Conservation (phyloP, 2,797 vertebrate species). For the Hyperoplus immaculatus region DNA sequence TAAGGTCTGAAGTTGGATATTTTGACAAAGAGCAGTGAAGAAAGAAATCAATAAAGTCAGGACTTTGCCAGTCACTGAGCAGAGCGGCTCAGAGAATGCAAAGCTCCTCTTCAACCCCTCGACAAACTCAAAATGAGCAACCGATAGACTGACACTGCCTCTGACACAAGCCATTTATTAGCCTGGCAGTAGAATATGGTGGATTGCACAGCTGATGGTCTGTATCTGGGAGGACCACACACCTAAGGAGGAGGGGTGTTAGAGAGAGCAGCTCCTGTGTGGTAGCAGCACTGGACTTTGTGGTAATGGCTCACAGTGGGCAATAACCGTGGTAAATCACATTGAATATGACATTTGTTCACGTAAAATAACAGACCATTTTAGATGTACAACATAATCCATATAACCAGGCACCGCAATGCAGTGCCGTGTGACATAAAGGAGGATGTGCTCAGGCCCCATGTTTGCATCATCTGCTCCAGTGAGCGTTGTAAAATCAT, state of each 20-base stretch:
- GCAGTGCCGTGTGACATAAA: constrained; percentile 30
- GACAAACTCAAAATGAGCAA: constrained; percentile 95
- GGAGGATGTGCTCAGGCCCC: constrained; percentile 27
- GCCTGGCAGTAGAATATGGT: constrained; percentile 86
- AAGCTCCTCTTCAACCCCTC: constrained; percentile 87
- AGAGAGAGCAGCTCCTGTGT: constrained; percentile 25
- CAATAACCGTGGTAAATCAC: constrained; percentile 3
- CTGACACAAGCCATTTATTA: constrained; percentile 96
- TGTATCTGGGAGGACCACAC: constrained; percentile 89
- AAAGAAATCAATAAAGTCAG: constrained; percentile 98
- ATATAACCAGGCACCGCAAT: constrained; percentile 24
- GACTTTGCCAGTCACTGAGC: constrained; percentile 87
- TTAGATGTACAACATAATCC: constrained; percentile 44
- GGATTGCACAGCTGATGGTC: constrained; percentile 86
- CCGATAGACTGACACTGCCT: constrained; percentile 92
- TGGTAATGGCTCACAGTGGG: constrained; percentile 40
- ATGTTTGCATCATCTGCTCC: constrained; percentile 77
- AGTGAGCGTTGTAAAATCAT: constrained; percentile 68
- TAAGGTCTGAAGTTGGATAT: constrained; percentile 94
- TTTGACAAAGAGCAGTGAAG: constrained; percentile 97
- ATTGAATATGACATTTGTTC: constrained; percentile 25
- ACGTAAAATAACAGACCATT: constrained; percentile 6
- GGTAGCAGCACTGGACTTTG: constrained; percentile 14
- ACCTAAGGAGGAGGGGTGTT: constrained; percentile 84
- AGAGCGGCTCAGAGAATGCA: constrained; percentile 82